Percentiles rank a stretch among this genome's conserved stretches.
Evolutionary conservation across 2,888 invertebrate genomes (phyloP).

Genomic region (Thysanoteuthis rhombus): DNA sequence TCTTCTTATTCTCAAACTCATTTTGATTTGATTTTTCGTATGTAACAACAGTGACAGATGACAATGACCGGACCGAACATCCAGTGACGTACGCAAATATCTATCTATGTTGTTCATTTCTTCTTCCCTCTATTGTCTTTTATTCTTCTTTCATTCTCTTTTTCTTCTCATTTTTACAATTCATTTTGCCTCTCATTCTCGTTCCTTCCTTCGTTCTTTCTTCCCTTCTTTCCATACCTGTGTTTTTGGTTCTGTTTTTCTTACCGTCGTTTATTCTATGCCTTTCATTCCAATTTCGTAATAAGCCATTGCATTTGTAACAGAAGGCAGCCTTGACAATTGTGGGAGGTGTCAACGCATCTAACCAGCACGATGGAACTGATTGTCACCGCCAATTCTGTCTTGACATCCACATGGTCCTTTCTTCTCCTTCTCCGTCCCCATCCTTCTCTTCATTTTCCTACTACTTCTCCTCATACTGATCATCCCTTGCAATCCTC

Average conservation of each 20-base stretch:
- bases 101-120: too few relatives aligned
- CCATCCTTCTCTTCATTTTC: not conserved
- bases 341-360: not conserved
- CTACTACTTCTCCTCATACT: not conserved
- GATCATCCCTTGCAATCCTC: not conserved
- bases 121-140: not conserved
- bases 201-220: not conserved
- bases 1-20: too few relatives aligned
- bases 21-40: not conserved
- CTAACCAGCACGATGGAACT: not conserved
- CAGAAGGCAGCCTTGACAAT: not conserved
- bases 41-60: too few relatives aligned
- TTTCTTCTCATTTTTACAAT: not conserved
- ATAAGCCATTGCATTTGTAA: not conserved
- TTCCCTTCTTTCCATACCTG: not conserved
- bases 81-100: too few relatives aligned
- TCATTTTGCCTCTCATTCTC: not conserved
- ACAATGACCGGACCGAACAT: too few relatives aligned
- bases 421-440: not conserved
- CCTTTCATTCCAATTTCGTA: not conserved
- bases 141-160: not conserved
- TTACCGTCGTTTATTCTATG: not conserved
- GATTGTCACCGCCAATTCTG: not conserved
- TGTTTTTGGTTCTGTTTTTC: not conserved
- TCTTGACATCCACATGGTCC: too few relatives aligned